A percentile compares a stretch with the other conserved stretches of the same genome.
Evolutionary conservation across 2,888 invertebrate genomes (phyloP).

Genomic region (Drosophila ezoana): DNA sequence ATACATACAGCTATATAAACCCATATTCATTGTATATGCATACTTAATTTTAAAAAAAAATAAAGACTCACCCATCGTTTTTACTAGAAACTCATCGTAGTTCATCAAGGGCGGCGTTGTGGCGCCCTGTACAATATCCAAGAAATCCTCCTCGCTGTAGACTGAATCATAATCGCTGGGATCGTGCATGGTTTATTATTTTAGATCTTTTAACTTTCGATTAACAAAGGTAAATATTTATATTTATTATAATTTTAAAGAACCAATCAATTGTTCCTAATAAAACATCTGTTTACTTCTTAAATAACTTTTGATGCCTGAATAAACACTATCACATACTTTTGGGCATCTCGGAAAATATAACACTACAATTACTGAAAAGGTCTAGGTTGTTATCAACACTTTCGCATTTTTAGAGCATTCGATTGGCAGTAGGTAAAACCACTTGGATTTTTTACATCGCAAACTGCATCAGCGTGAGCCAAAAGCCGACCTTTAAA

Average conservation of each 20-base stretch:
- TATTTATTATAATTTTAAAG: too few relatives aligned
- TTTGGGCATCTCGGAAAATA: constrained; percentile 36
- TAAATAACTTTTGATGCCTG: neutral
- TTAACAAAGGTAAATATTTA: too few relatives aligned
- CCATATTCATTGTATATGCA: neutral
- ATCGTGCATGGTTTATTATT: constrained; percentile 64
- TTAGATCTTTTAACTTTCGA: neutral
- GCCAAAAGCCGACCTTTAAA: neutral
- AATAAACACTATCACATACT: constrained; percentile 46
- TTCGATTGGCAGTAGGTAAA: neutral
- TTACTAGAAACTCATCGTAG: constrained; percentile 64
- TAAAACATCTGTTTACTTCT: neutral
- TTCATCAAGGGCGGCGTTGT: constrained; percentile 65
- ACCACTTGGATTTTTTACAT: neutral
- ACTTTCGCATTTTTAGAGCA: constrained; percentile 17
- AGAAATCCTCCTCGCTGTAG: constrained; percentile 64
- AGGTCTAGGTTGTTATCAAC: neutral
- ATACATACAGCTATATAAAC: neutral
- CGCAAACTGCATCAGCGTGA: constrained; percentile 1
- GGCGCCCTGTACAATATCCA: constrained; percentile 57
- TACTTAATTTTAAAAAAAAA: neutral
- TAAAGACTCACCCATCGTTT: constrained; percentile 66
- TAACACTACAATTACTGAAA: neutral
- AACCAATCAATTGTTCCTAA: too few relatives aligned
- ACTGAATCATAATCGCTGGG: constrained; percentile 74